Percentiles rank a stretch among this genome's conserved stretches.
Conservation (phyloP, 2,113 vertebrate genomes). For the Alosa alosa region DNA sequence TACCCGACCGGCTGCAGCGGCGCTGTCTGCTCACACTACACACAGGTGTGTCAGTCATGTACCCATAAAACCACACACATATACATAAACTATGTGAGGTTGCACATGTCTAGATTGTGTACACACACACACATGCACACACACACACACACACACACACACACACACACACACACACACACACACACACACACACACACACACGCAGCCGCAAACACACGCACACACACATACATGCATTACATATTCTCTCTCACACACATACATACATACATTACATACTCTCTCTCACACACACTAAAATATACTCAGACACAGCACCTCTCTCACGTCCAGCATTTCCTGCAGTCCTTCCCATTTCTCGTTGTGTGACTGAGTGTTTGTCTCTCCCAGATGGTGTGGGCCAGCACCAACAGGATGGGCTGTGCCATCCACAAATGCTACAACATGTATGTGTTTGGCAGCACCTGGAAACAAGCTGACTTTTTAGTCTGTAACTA, state of each 20-base stretch:
- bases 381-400: constrained; percentile 81
- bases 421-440: constrained; percentile 83
- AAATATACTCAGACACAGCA: neutral
- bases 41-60: constrained; percentile 70
- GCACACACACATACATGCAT: neutral
- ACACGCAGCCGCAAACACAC: neutral
- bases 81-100: neutral
- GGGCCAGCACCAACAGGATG: constrained; percentile 83
- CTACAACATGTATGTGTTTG: constrained; percentile 76
- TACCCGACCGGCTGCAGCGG: constrained; percentile 79
- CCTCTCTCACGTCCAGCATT: neutral
- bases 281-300: neutral
- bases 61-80: neutral
- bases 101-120: neutral
- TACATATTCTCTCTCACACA: neutral
- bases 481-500: constrained; percentile 89
- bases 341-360: too few relatives aligned
- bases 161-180: neutral
- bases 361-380: neutral
- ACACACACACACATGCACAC: neutral
- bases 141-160: neutral
- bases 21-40: constrained; percentile 85
- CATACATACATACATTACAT: neutral
- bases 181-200: neutral
- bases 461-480: constrained; percentile 76